A percentile compares a stretch with the other conserved stretches of the same genome.
phyloP scores from a whole-genome alignment of 2,888 invertebrate species.

The Parnassius orleans region DNA sequence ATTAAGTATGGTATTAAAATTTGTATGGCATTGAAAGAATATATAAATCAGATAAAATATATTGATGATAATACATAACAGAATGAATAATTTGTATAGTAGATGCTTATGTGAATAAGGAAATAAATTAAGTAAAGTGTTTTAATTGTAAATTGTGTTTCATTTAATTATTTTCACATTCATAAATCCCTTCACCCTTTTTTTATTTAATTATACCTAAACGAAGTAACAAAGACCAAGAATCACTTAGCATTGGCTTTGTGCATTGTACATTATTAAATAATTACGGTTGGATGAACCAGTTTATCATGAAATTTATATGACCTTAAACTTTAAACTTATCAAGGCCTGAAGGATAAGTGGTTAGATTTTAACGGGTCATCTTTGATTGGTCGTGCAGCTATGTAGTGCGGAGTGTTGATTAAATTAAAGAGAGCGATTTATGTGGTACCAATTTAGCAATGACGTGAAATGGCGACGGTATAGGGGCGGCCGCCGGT shows the following conservation, averaged over 20 bases:
- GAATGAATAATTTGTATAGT: background rate
- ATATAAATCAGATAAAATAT: background rate
- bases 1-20: too few relatives aligned
- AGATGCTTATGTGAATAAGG: background rate
- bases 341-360: slow-evolving; percentile 29
- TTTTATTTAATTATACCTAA: slow-evolving; percentile 16
- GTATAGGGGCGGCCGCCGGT: slow-evolving; percentile 59
- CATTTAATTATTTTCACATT: slow-evolving; percentile 19
- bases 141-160: slow-evolving; percentile 12
- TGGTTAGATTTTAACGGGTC: slow-evolving; percentile 44
- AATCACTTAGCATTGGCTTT: slow-evolving; percentile 15
- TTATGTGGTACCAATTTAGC: slow-evolving; percentile 77
- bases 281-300: slow-evolving; percentile 25
- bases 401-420: slow-evolving; percentile 62
- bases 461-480: slow-evolving; percentile 69
- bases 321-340: slow-evolving; percentile 24
- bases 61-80: too few relatives aligned
- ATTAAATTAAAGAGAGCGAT: slow-evolving; percentile 77
- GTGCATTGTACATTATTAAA: slow-evolving; percentile 21
- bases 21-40: too few relatives aligned
- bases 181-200: slow-evolving; percentile 8
- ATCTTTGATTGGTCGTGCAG: slow-evolving; percentile 46
- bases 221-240: slow-evolving; percentile 12
- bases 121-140: slow-evolving; percentile 11
- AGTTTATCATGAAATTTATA: slow-evolving; percentile 31